phyloP scores from a whole-genome alignment of 1,140 invertebrate species.

The Drosophila tropicalis region DNA sequence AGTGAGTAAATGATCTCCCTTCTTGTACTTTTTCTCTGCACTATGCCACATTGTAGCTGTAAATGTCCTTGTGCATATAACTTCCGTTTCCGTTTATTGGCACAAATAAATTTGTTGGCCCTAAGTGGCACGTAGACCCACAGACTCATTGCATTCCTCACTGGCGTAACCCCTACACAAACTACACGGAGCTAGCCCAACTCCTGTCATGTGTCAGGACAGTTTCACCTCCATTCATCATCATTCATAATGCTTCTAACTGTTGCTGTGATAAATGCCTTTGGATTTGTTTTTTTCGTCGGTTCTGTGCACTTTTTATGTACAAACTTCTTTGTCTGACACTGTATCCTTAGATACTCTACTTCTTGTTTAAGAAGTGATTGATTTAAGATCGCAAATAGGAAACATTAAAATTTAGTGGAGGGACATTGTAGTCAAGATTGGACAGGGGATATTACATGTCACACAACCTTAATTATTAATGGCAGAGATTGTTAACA shows the following conservation, averaged over 20 bases:
- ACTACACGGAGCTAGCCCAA: background rate
- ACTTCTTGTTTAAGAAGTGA: too few relatives aligned
- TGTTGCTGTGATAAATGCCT: conserved; percentile 63
- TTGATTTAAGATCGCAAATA: too few relatives aligned
- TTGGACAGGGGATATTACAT: too few relatives aligned
- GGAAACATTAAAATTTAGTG: too few relatives aligned
- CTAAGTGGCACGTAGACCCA: conserved; percentile 57
- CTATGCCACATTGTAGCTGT: conserved; percentile 19
- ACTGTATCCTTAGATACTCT: too few relatives aligned
- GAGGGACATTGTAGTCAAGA: too few relatives aligned
- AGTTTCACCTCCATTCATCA: conserved; percentile 52
- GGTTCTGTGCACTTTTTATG: too few relatives aligned
- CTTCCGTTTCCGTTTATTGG: conserved; percentile 69
- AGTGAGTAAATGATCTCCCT: too few relatives aligned
- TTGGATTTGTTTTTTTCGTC: conserved; percentile 38
- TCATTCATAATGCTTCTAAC: conserved; percentile 47
- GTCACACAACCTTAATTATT: too few relatives aligned
- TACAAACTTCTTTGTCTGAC: too few relatives aligned
- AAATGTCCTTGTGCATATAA: conserved; percentile 39
- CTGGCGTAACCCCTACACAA: too few relatives aligned
- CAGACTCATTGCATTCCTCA: background rate
- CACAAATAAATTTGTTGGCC: conserved; percentile 75
- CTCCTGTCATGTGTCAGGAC: conserved; percentile 9
- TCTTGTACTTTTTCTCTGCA: background rate
- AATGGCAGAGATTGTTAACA: too few relatives aligned